Base-by-base conservation (phyloP, 2,888 invertebrate genomes). In the Chorisops tibialis region DNA sequence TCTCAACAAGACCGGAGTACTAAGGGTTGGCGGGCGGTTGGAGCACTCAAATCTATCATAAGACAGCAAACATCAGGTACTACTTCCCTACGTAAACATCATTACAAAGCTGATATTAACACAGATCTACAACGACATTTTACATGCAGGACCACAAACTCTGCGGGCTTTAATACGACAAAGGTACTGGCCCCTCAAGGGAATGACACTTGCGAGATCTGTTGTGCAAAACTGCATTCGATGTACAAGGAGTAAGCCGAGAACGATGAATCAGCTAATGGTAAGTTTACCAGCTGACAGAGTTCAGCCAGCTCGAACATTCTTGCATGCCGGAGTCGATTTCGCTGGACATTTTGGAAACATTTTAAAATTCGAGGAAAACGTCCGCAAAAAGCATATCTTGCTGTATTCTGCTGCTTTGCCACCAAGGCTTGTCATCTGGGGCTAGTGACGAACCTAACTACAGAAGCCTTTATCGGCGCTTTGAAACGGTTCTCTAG, bases 211-310 rank as follows among this genome's bases (percentile, higher is more conserved):
- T 2, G 30, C 16, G 19, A 21, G 54, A 11, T 12, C n/a, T 12
- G 14, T 54, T n/a, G n/a, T 61, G 16, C 41, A 11, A 18, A 39
- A 51, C 35, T 51, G 61, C 19, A 39, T 61, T 12, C 24, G 5
- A 18, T 69, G 68, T 50, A 60, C 52, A 21, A 58, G 52, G 50
- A 52, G 61, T 7, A 67, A 61, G 19, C 58, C 62, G n/a, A 50
- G 43, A 21, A 3, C 54, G 12, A 7, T 51, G 11, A 52, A 52
- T 12, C 59, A 59, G 14, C 21, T 41, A 3, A 59, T 59, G 59
- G 47, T 37, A 12, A 24, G 47, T 24, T 47, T 59, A 59, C 47
- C 39, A 3, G 59, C 21, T 35, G 1, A 45, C 12, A 16, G 59
- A 37, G 16, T 59, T 6, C 19, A 47, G 3, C 58, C 58, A 9